A percentile compares a stretch with the other conserved stretches of the same genome.
Evolutionary conservation across 2,113 vertebrate species (phyloP).

Genomic region (Galeopterus variegatus): DNA sequence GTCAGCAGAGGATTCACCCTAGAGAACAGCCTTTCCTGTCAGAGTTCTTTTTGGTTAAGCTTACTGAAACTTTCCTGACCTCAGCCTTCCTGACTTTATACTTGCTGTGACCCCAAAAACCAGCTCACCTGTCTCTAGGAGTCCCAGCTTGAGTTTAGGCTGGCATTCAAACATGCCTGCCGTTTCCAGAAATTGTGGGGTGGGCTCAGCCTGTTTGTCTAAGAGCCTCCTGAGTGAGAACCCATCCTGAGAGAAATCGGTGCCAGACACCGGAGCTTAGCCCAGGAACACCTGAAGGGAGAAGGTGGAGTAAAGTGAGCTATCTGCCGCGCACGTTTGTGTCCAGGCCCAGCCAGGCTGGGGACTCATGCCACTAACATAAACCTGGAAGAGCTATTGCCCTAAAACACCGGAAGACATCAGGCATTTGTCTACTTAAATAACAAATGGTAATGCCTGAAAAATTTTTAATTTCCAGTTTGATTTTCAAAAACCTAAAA

Average conservation of each 20-base stretch:
- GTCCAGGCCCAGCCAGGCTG: background rate
- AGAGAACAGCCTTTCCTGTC: background rate
- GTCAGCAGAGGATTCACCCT: background rate
- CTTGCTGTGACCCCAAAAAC: background rate
- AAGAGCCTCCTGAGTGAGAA: background rate
- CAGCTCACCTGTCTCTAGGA: background rate
- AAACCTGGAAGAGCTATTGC: background rate
- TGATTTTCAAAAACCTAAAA: conserved; percentile 48
- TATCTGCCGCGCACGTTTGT: background rate
- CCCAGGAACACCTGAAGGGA: background rate
- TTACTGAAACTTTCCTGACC: background rate
- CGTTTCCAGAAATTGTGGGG: background rate
- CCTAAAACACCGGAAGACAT: background rate
- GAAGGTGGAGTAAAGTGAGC: background rate
- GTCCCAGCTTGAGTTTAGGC: background rate
- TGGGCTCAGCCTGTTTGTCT: background rate
- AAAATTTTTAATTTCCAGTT: background rate
- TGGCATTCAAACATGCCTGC: background rate
- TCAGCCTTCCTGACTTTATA: background rate
- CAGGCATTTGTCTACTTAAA: background rate
- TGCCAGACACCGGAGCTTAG: background rate
- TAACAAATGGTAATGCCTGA: background rate
- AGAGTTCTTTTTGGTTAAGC: background rate
- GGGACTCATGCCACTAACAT: background rate
- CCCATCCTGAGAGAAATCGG: background rate